Base-by-base conservation (phyloP, 2,888 invertebrate genomes). In the Heliconius hortense region DNA sequence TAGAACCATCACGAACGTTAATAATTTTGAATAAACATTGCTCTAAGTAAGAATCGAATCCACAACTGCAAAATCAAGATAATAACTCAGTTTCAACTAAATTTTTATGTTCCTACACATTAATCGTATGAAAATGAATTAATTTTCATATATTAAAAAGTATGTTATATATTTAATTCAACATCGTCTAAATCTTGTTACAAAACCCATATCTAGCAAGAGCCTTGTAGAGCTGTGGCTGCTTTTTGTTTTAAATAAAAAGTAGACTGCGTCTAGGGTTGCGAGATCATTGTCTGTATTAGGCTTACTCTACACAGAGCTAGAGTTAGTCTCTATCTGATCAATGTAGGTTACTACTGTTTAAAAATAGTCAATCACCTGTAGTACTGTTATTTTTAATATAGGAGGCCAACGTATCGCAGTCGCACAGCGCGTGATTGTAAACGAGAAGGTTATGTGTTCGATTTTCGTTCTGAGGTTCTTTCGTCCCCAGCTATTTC, bases 241-340 rank as follows among this genome's bases (percentile, higher is more conserved):
- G 69, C 56, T 69, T 56, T 56, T 69, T 69, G 68, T 69, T 31
- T 31, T 53, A n/a, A 69, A 56, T 69, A 56, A 56, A 56, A 69
- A 69, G 35, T 56, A 8, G 35, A 69, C 69, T 56, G n/a, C 35
- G 15, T 69, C 69, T 69, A n/a, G 69, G n/a, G 21, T 69, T 69
- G 69, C 69, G 69, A 35, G 69, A 35, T 56, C 24, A 69, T 69
- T 56, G 68, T 68, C 68, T 53, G 69, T 56, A 56, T 69, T 24
- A 56, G 69, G 69, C 15, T 69, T 15, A 53, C 28, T 31, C 3
- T 15, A 56, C 68, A 13, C 53, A 31, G 53, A 53, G 8, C 13
- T 48, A 21, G 13, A 4, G 43, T 24, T 26, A 53, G 21, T 56
- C n/a, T 31, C 24, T 69, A 31, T 15, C 21, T 21, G 28, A 60